A percentile compares a stretch with the other conserved stretches of the same genome.
Conservation (phyloP, 2,797 vertebrate species). For the Gallinago nigripennis region DNA sequence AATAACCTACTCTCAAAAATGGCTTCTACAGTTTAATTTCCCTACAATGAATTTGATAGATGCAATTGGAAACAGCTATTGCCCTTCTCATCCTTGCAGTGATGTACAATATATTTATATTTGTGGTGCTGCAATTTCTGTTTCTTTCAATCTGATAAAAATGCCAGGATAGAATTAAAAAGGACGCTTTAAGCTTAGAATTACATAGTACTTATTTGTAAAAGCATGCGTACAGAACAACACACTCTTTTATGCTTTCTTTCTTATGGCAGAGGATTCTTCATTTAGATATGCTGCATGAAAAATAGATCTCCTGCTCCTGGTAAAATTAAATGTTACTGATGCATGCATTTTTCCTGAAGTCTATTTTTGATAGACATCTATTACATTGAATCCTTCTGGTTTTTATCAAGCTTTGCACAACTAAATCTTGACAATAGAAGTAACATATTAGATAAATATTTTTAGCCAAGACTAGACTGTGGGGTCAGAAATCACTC, state of each 20-base stretch:
- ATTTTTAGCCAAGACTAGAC: background rate
- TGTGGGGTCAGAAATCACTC: background rate
- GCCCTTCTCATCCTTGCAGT: background rate
- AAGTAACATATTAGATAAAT: background rate
- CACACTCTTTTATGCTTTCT: background rate
- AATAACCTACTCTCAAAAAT: background rate
- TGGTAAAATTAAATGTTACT: slow-evolving; percentile 41
- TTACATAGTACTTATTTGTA: background rate
- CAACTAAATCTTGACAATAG: background rate
- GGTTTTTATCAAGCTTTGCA: background rate
- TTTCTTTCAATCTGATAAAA: background rate
- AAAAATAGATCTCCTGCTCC: slow-evolving; percentile 27
- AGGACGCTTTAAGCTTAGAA: background rate
- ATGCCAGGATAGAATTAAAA: background rate
- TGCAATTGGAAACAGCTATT: background rate
- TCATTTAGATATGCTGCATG: slow-evolving; percentile 26
- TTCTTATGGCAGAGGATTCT: background rate
- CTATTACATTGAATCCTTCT: background rate
- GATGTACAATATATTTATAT: background rate
- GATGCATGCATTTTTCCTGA: slow-evolving; percentile 46
- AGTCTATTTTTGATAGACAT: slow-evolving; percentile 33
- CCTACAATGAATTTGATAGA: background rate
- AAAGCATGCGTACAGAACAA: background rate
- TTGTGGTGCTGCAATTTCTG: background rate
- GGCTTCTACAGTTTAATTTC: background rate